phyloP scores from a whole-genome alignment of 1,140 invertebrate genomes.

The Solenopsis fugax region DNA sequence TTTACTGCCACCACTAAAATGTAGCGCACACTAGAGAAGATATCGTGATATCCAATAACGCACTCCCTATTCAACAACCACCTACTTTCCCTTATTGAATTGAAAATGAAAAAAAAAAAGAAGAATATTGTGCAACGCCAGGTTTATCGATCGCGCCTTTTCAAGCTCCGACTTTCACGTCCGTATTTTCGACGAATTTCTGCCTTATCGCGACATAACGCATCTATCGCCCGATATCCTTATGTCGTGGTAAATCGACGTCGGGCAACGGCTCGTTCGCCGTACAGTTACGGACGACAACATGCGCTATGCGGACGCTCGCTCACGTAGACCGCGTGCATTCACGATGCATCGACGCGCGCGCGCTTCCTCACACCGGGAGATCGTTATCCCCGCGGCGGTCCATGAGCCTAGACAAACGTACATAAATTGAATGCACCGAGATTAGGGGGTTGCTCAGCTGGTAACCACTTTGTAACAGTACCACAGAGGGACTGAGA shows the following conservation, averaged over 20 bases:
- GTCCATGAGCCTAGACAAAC: constrained; percentile 71
- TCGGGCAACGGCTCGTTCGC: not conserved
- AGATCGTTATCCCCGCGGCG: constrained; percentile 74
- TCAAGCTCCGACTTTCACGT: not conserved
- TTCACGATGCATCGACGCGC: constrained; percentile 18
- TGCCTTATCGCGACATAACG: constrained; percentile 14
- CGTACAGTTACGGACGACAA: constrained; percentile 8
- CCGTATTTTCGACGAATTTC: not conserved
- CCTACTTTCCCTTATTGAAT: no score
- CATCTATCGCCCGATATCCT: not conserved
- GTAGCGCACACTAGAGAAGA: no score
- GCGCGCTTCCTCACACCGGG: constrained; percentile 68
- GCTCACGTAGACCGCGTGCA: constrained; percentile 3
- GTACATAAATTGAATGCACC: constrained; percentile 74
- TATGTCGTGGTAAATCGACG: constrained; percentile 14
- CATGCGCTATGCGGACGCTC: constrained; percentile 1
- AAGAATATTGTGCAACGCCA: no score
- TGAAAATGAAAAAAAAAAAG: no score
- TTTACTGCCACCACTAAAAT: no score
- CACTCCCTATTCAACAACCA: no score
- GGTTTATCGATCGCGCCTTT: not conserved
- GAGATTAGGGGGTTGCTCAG: constrained; percentile 67
- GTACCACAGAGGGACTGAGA: constrained; percentile 64
- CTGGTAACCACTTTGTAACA: constrained; percentile 73
- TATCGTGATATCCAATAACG: no score